A percentile compares a stretch with the other conserved stretches of the same genome.
These are phyloP conservation scores for Myotis davidii DNA, from an alignment of 2,113 vertebrate species.

Conservation along the genomic window DNA sequence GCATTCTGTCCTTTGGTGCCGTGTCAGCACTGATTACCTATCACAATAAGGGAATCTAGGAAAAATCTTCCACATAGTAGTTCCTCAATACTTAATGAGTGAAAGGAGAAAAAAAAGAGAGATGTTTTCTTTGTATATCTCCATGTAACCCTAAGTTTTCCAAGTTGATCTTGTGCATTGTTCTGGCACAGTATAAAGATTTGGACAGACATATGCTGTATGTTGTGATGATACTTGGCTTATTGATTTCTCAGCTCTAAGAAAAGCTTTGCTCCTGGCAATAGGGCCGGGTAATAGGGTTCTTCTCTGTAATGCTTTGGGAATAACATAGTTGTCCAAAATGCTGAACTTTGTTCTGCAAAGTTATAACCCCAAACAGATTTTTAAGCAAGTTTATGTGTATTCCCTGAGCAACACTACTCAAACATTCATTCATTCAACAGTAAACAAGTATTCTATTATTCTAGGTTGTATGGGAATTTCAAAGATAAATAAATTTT, in stretches of 20 bases:
- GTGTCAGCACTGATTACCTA: neutral
- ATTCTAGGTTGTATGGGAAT: neutral
- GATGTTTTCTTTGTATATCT: neutral
- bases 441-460: neutral
- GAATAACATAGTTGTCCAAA: constrained; percentile 16
- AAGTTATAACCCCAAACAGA: neutral
- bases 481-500: constrained; percentile 9
- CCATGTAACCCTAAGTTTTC: neutral
- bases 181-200: neutral
- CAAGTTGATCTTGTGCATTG: neutral
- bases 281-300: neutral
- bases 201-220: neutral
- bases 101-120: neutral
- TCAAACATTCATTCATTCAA: neutral
- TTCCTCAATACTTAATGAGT: neutral
- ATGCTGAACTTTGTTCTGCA: constrained; percentile 34
- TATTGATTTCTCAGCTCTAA: constrained; percentile 26
- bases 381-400: constrained; percentile 1
- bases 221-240: neutral
- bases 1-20: neutral
- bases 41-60: neutral
- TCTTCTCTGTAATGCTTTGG: neutral
- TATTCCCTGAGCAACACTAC: neutral
- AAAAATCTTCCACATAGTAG: neutral
- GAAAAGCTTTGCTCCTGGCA: neutral